These are phyloP conservation scores for Drosophila serrata DNA, from an alignment of 1,140 invertebrate genomes.

Conservation along the genomic window DNA sequence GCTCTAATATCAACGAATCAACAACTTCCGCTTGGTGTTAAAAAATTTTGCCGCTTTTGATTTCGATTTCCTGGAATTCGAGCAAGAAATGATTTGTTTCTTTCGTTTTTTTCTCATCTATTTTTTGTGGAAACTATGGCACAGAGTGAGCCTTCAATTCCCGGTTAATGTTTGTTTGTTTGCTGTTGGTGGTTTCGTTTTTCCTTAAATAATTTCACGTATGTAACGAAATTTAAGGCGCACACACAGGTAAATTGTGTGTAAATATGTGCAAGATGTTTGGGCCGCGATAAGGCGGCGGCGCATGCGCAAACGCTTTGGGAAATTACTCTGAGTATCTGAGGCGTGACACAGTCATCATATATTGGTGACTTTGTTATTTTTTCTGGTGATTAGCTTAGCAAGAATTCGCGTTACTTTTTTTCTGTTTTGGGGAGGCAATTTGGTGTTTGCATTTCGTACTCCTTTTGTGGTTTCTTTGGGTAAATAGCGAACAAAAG, in stretches of 20 bases:
- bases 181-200: slow-evolving; percentile 56
- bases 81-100: slow-evolving; percentile 59
- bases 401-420: slow-evolving; percentile 78
- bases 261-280: slow-evolving; percentile 76
- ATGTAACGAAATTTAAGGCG: slow-evolving; percentile 51
- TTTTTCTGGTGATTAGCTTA: slow-evolving; percentile 76
- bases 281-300: slow-evolving; percentile 69
- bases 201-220: slow-evolving; percentile 77
- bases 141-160: slow-evolving; percentile 55
- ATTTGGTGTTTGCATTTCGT: slow-evolving; percentile 43
- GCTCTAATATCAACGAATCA: slow-evolving; percentile 29
- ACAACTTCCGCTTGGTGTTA: slow-evolving; percentile 68
- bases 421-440: slow-evolving; percentile 45
- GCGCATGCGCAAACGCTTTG: slow-evolving; percentile 66
- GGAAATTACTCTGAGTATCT: slow-evolving; percentile 15
- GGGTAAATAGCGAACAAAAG: slow-evolving; percentile 74
- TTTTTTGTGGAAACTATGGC: slow-evolving; percentile 41
- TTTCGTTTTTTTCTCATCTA: slow-evolving; percentile 39
- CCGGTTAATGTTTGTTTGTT: slow-evolving; percentile 80
- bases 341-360: slow-evolving; percentile 59
- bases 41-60: slow-evolving; percentile 70
- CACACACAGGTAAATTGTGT: slow-evolving; percentile 69
- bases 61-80: slow-evolving; percentile 79
- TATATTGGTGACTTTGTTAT: slow-evolving; percentile 61
- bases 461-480: slow-evolving; percentile 42